These are phyloP conservation scores for Siniperca scherzeri DNA, from an alignment of 2,797 vertebrate genomes.

Conservation along the genomic window DNA sequence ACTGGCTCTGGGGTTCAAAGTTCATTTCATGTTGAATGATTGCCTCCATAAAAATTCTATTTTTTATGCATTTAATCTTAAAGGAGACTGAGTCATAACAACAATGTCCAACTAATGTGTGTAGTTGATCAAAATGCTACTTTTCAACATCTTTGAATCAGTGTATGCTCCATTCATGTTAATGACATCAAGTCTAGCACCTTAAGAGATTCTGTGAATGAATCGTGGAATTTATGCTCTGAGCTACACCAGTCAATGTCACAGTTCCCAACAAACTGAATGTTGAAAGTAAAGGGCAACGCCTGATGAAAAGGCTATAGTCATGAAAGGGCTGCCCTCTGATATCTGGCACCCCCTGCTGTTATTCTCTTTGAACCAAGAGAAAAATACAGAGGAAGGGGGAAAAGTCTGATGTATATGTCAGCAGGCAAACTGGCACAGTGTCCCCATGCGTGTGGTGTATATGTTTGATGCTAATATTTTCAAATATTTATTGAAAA, in stretches of 20 bases:
- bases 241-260: background rate
- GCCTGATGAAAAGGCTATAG: slow-evolving; percentile 54
- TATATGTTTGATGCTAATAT: background rate
- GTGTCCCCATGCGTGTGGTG: background rate
- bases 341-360: slow-evolving; percentile 84
- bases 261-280: slow-evolving; percentile 3
- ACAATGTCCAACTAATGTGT: background rate
- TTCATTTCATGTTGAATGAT: slow-evolving; percentile 20
- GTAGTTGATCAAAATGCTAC: background rate
- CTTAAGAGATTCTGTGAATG: slow-evolving; percentile 13
- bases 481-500: background rate
- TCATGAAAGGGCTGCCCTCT: slow-evolving; percentile 72
- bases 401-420: background rate
- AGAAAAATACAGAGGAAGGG: slow-evolving; percentile 16
- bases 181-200: background rate
- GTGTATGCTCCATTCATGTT: background rate
- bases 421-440: slow-evolving; percentile 22
- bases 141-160: slow-evolving; percentile 3
- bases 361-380: slow-evolving; percentile 68
- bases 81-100: slow-evolving; percentile 3
- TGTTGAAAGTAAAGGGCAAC: slow-evolving; percentile 61
- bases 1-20: background rate
- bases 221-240: background rate
- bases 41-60: background rate
- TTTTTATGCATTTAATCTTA: background rate